Evolutionary conservation across 2,888 invertebrate species (phyloP).

Genomic region (Ischnura elegans): DNA sequence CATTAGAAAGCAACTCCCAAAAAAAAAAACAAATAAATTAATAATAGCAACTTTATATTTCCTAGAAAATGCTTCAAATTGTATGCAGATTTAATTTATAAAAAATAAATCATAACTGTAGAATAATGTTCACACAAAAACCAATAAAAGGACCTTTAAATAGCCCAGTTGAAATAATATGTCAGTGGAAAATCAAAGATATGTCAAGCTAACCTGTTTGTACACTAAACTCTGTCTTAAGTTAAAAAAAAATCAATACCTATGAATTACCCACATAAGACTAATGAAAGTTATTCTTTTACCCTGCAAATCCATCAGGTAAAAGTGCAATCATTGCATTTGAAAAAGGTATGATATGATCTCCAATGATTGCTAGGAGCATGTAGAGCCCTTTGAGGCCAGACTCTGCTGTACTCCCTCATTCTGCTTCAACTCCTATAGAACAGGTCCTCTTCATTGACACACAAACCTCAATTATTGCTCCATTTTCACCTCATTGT

Average conservation of each 20-base stretch:
- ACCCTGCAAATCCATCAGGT: slow-evolving; percentile 22
- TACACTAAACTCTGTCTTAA: not conserved
- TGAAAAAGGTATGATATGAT: slow-evolving; percentile 16
- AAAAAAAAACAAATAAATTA: not conserved
- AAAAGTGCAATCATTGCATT: slow-evolving; percentile 31
- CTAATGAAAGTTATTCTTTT: slow-evolving; percentile 12
- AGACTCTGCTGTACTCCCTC: not conserved
- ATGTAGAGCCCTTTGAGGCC: not conserved
- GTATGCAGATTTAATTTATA: no score
- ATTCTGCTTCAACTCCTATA: not conserved
- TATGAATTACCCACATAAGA: not conserved
- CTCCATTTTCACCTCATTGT: no score
- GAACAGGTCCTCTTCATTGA: not conserved
- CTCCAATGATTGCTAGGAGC: not conserved
- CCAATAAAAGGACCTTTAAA: no score
- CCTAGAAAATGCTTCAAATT: no score
- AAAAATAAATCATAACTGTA: no score
- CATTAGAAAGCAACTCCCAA: not conserved
- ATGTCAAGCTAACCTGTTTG: not conserved
- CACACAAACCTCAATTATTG: no score
- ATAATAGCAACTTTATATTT: not conserved
- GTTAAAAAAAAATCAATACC: not conserved
- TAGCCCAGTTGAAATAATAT: not conserved
- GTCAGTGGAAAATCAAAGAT: not conserved
- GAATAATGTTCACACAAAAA: no score